Evolutionary conservation across 1,140 invertebrate species (phyloP).

Genomic region (Drosophila persimilis): DNA sequence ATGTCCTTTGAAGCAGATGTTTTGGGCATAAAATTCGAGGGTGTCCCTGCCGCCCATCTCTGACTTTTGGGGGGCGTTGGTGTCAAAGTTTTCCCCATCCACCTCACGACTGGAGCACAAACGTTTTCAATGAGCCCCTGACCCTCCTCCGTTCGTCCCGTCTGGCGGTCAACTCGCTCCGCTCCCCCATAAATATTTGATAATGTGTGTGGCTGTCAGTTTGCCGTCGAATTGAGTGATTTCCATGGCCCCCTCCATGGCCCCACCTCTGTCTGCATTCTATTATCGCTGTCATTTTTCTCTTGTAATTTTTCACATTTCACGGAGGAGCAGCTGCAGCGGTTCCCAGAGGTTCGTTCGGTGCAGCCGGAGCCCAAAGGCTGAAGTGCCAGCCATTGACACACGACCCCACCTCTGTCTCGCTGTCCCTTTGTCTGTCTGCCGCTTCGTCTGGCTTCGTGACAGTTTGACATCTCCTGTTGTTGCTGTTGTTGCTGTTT

Average conservation of each 20-base stretch:
- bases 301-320: constrained; percentile 61
- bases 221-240: constrained; percentile 78
- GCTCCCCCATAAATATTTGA: constrained; percentile 70
- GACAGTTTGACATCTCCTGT: constrained; percentile 67
- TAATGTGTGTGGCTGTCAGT: constrained; percentile 76
- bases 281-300: constrained; percentile 33
- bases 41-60: constrained; percentile 5
- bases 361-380: constrained; percentile 24
- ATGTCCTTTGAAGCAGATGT: constrained; percentile 57
- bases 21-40: constrained; percentile 52
- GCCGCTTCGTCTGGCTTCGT: constrained; percentile 45
- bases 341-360: constrained; percentile 61
- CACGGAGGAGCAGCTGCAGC: constrained; percentile 50
- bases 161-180: not conserved
- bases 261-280: constrained; percentile 36
- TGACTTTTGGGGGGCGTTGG: constrained; percentile 69
- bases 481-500: constrained; percentile 15
- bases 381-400: constrained; percentile 55
- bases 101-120: constrained; percentile 23
- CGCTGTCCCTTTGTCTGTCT: not conserved
- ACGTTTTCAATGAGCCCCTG: constrained; percentile 66
- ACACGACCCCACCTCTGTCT: constrained; percentile 14
- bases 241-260: constrained; percentile 36
- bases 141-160: constrained; percentile 2
- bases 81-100: constrained; percentile 58